Conservation (phyloP, 2,888 invertebrate genomes). For the Polyommatus icarus region DNA sequence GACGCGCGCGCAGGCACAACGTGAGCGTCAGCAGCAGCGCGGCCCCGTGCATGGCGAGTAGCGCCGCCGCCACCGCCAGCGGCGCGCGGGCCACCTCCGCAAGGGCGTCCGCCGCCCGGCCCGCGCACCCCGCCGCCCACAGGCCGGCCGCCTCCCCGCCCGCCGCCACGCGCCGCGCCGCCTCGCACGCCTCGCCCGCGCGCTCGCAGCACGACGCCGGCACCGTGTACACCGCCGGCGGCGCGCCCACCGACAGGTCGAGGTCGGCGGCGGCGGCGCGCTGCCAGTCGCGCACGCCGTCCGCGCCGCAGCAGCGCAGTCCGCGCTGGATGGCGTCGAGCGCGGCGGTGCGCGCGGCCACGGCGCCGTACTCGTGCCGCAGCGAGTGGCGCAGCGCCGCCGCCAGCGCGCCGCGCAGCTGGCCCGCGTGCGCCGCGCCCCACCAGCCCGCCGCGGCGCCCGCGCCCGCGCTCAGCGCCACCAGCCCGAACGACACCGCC, state of each 20-base stretch:
- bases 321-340: slow-evolving; percentile 73
- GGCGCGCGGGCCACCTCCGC: slow-evolving; percentile 51
- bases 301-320: slow-evolving; percentile 95
- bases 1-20: slow-evolving; percentile 61
- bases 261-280: slow-evolving; percentile 51
- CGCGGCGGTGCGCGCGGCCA: slow-evolving; percentile 58
- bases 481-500: slow-evolving; percentile 63
- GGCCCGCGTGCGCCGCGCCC: slow-evolving; percentile 67
- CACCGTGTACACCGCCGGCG: slow-evolving; percentile 59
- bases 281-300: slow-evolving; percentile 95
- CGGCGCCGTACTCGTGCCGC: slow-evolving; percentile 60
- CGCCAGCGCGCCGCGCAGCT: slow-evolving; percentile 54
- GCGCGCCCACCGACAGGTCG: slow-evolving; percentile 64
- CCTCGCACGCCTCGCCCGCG: slow-evolving; percentile 45
- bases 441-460: slow-evolving; percentile 68
- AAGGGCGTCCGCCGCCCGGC: slow-evolving; percentile 55
- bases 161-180: slow-evolving; percentile 54
- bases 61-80: slow-evolving; percentile 56
- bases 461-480: slow-evolving; percentile 63
- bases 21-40: slow-evolving; percentile 65
- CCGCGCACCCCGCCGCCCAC: slow-evolving; percentile 56
- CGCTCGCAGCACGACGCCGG: slow-evolving; percentile 61
- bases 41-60: slow-evolving; percentile 60
- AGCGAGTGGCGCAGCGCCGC: slow-evolving; percentile 54
- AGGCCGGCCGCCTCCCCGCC: slow-evolving; percentile 48